These are phyloP conservation scores for Diadumene lineata DNA, from an alignment of 92 coral and sea anemone species.

Conservation along the genomic window DNA sequence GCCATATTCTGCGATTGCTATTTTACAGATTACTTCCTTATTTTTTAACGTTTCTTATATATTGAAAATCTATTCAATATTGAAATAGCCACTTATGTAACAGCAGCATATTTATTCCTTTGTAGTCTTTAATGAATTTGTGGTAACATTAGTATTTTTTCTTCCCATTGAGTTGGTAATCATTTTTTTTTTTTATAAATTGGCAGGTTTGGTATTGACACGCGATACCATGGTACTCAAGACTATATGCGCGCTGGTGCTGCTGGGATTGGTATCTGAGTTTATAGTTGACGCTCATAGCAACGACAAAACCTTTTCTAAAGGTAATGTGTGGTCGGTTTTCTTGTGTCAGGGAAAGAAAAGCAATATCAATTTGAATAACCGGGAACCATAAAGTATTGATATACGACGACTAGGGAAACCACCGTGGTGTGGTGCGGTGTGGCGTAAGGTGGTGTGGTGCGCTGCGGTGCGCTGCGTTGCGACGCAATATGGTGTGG, in stretches of 20 bases:
- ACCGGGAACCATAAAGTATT: too few relatives aligned
- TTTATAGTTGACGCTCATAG: background rate
- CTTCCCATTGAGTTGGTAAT: background rate
- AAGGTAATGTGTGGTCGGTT: background rate
- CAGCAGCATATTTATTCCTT: too few relatives aligned
- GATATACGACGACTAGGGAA: too few relatives aligned
- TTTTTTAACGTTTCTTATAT: too few relatives aligned
- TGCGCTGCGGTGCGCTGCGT: background rate
- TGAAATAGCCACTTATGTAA: too few relatives aligned
- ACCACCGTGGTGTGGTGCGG: background rate
- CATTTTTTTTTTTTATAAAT: too few relatives aligned
- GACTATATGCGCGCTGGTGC: background rate
- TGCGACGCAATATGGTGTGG: background rate
- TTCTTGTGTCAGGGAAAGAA: background rate
- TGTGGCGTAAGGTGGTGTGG: background rate
- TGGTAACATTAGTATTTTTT: background rate
- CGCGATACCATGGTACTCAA: background rate
- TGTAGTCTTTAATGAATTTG: background rate
- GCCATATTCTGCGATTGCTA: too few relatives aligned
- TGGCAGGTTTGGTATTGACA: background rate
- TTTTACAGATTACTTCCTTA: too few relatives aligned
- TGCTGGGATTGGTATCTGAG: background rate
- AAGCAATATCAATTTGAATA: too few relatives aligned
- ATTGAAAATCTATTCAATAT: too few relatives aligned
- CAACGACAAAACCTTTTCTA: background rate